Evolutionary conservation across 2,888 invertebrate genomes (phyloP), one percentile per base, ranked within the genome.

Genomic region (Scaptodrosophila latifasciaeformis): DNA sequence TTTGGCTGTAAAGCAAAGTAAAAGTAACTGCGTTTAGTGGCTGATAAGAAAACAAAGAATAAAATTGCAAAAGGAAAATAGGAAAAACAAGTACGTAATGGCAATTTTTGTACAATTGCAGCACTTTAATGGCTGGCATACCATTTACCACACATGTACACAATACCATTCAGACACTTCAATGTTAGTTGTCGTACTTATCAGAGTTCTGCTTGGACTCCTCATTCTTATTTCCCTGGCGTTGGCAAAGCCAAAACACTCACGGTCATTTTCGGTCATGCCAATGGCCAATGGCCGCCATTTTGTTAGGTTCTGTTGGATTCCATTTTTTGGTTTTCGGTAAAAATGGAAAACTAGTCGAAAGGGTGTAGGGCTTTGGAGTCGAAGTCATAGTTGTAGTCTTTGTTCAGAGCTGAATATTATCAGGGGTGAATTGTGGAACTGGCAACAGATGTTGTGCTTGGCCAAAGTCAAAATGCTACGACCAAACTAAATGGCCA

Each of bases 251-350:
- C 49, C 49, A 42, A 31, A n/a, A n/a, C n/a, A n/a, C 24, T 7
- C 24, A 3, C 24, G 24, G 24, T 7, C 7, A 24, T 24, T 24
- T 24, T 49, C 43, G 56, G 58, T 34, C 40, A n/a, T 27, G 54
- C 24, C 54, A 24, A 24, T 37, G 55, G 54, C 24, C 54, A 24
- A 24, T 37, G 55, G 39, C 24, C 57, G 54, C 62, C 53, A 35
- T 69, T 69, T 59, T 51, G 69, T 54, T 59, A 60, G 60, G 63
- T 66, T 57, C 63, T 47, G 59, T 69, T 66, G 44, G 48, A 55
- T 68, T 78, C 69, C 55, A 72, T 72, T 24, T 13, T 1, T 4
- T 19, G 5, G 30, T 46, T 30, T 44, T 10, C 1, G 30, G 19
- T 3, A 7, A 9, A n/a, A 9, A 18, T 13, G 10, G 15, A 15